Conservation (phyloP, 2,113 vertebrate species). For the Sminthopsis crassicaudata region DNA sequence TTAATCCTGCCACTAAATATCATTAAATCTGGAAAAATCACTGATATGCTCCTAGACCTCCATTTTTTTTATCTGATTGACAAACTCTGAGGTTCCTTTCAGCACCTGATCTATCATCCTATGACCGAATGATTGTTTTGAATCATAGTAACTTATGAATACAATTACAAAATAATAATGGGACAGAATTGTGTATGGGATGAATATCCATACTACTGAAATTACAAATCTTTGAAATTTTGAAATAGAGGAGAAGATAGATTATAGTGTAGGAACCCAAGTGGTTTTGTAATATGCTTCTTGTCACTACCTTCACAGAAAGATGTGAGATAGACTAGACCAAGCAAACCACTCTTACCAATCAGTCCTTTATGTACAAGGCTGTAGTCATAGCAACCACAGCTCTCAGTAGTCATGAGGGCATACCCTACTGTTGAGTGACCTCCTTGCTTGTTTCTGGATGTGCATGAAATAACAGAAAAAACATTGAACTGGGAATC, state of each 20-base stretch:
- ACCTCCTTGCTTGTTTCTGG: background rate
- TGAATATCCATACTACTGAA: background rate
- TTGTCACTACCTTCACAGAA: background rate
- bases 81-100: background rate
- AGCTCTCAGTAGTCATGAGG: background rate
- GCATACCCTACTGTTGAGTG: slow-evolving; percentile 21
- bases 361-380: background rate
- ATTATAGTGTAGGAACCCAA: background rate
- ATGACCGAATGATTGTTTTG: background rate
- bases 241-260: background rate
- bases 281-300: background rate
- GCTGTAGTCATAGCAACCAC: slow-evolving; percentile 30
- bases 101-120: background rate
- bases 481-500: background rate
- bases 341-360: background rate
- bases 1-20: background rate
- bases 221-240: background rate
- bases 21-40: background rate
- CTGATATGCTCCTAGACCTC: background rate
- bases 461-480: slow-evolving; percentile 12
- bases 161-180: background rate
- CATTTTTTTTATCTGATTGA: background rate
- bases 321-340: background rate
- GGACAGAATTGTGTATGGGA: background rate
- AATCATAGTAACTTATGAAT: background rate